Percentiles rank a stretch among this genome's conserved stretches.
Evolutionary conservation across 2,888 invertebrate species (phyloP).

Genomic region (Plagodis pulveraria): DNA sequence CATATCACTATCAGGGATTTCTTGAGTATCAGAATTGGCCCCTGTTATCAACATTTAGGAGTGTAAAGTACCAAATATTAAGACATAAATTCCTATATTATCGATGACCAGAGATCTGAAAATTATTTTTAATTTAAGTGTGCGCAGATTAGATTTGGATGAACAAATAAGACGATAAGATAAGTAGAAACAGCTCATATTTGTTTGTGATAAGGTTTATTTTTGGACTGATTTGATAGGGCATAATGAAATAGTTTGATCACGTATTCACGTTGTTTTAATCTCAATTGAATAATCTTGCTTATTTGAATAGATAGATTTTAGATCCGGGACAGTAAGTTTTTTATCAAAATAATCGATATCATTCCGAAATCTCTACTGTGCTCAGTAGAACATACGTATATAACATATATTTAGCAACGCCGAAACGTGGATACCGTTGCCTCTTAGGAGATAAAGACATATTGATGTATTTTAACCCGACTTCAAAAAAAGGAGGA

Average conservation of each 20-base stretch:
- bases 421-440: no score
- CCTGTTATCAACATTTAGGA: slow-evolving; percentile 13
- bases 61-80: slow-evolving; percentile 29
- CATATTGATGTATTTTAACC: no score
- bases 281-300: slow-evolving; percentile 1
- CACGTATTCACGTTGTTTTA: slow-evolving; percentile 8
- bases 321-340: no score
- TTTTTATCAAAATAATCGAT: no score
- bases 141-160: slow-evolving; percentile 33
- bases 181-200: slow-evolving; percentile 26
- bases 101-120: slow-evolving; percentile 28
- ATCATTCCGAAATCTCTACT: no score
- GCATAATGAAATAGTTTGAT: not conserved
- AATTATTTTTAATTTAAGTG: slow-evolving; percentile 34
- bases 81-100: slow-evolving; percentile 47
- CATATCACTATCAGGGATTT: no score
- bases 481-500: no score
- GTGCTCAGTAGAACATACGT: no score
- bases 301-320: no score
- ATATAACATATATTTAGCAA: no score
- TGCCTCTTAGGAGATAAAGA: no score
- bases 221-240: slow-evolving; percentile 1
- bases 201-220: slow-evolving; percentile 18
- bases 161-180: slow-evolving; percentile 28
- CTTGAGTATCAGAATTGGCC: no score